Base-by-base conservation (phyloP, 1,140 invertebrate genomes). In the Augochlora pura region DNA sequence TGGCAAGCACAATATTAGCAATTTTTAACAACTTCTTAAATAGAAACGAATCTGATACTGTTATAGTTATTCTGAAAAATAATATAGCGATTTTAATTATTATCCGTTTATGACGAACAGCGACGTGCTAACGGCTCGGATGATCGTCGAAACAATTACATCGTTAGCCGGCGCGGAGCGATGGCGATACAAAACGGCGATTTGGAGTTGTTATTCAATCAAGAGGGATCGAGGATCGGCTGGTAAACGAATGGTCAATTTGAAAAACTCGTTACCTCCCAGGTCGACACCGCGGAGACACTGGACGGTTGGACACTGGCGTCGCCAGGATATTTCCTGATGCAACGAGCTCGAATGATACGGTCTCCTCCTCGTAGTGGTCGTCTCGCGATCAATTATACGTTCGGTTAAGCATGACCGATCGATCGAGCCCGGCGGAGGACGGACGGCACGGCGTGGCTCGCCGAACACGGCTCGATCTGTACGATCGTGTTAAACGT, bases 371-470 rank as follows among this genome's bases (percentile, higher is more conserved):
- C 49, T 16, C 73, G 42, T 32, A 54, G 23, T 23, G 54, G 46
- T n/a, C 60, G 49, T 70, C 27, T 18, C 68, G 16, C 46, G 59
- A 42, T 38, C 42, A 42, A 77, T 81, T 63, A 68, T 64, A 65
- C 38, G 49, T 59, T 77, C 60, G 52, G 68, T 70, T 62, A 76
- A 69, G 78, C 78, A 76, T 23, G 72, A 76, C 65, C 65, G 78
- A 70, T 70, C 62, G 62, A 39, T 27, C n/a, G 23, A 23, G 21
- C 65, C 23, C 12, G 32, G 54, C 21, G 46, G 60, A 54, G 59
- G 25, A 76, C 60, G 46, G 25, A 76, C 16, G n/a, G 46, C 23
- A 27, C 49, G 46, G 16, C 16, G 18, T 21, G 68, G 32, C 57
- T 77, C 49, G 18, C 46, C n/a, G 42, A 39, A 27, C 25, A 21